Base-by-base conservation (phyloP, 2,113 vertebrate genomes). In the Mirza zaza region DNA sequence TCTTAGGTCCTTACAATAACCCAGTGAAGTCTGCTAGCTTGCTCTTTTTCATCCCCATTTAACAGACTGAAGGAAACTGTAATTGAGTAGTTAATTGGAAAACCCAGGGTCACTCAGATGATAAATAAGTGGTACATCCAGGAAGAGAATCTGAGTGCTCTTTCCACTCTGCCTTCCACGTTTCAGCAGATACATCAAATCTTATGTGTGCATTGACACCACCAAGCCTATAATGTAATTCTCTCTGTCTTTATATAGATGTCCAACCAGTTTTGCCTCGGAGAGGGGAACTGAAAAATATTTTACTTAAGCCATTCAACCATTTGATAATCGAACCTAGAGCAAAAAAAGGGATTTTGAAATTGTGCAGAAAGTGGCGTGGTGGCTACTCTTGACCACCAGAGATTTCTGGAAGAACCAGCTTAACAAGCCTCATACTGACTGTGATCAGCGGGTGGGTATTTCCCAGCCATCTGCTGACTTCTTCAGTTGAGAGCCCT, bases 391-490 rank as follows among this genome's bases (percentile, higher is more conserved):
- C 93, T 63, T 88, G 1, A 90, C 90, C 97, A 81, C 91, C 86
- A 92, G 63, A 67, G 55, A 96, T 75, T 84, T 12, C 63, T 96
- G 55, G 52, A 8, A 88, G 67, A 92, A 96, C 5, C 27, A 96
- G 65, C 0, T 73, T 48, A 68, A 27, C 92, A 92, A 95, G 17
- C 55, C 95, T 92, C 87, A 91, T 59, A 71, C 12, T 83, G 86
- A 88, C 84, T 87, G 5, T 36, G 50, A 73, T 94, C 39, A 97
- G 87, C 90, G 96, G 76, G 75, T 15, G 4, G 86, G 65, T 52
- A 83, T 96, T 89, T 97, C 88, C 79, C 79, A 96, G 90, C 81
- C 95, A 97, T 98, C 92, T 98, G 97, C 87, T 98, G 45, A 89
- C 61, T 95, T 97, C 96, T 59, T 81, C 95, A 95, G 17, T 94